A percentile compares a stretch with the other conserved stretches of the same genome.
Conservation (phyloP, 2,888 invertebrate species). For the Thereva unica region DNA sequence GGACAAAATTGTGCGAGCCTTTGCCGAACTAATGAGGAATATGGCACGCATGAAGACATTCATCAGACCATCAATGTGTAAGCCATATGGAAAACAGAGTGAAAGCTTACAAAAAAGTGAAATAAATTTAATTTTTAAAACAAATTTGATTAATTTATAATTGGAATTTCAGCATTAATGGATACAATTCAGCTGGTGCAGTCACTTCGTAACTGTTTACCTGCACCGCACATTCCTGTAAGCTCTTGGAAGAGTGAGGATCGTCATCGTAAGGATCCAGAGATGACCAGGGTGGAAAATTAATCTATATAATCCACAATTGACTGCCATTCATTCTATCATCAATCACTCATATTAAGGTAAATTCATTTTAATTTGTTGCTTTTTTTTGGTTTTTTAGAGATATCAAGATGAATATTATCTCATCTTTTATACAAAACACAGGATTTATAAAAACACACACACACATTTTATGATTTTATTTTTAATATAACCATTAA, state of each 20-base stretch:
- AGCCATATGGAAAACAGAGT: conserved; percentile 87
- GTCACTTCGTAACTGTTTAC: conserved; percentile 80
- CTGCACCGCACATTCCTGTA: conserved; percentile 85
- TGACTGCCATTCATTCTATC: no score
- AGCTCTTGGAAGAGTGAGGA: conserved; percentile 90
- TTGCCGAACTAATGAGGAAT: conserved; percentile 85
- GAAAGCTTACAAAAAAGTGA: conserved; percentile 87
- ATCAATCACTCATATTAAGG: neutral
- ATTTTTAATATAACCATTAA: no score
- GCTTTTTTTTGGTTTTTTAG: no score
- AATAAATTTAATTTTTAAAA: conserved; percentile 44
- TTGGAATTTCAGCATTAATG: conserved; percentile 66
- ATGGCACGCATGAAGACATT: conserved; percentile 88
- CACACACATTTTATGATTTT: no score
- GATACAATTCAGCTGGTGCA: conserved; percentile 87
- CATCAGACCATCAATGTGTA: conserved; percentile 86
- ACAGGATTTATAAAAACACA: no score
- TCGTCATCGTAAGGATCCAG: conserved; percentile 63
- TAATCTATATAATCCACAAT: conserved; percentile 7
- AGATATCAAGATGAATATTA: no score
- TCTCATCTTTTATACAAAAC: no score
- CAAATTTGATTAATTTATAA: neutral
- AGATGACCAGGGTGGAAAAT: conserved; percentile 40
- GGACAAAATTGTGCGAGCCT: conserved; percentile 83
- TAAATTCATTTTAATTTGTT: conserved; percentile 5